These are phyloP conservation scores for Latrodectus hesperus DNA, from an alignment of 2,888 invertebrate species.

Conservation along the genomic window DNA sequence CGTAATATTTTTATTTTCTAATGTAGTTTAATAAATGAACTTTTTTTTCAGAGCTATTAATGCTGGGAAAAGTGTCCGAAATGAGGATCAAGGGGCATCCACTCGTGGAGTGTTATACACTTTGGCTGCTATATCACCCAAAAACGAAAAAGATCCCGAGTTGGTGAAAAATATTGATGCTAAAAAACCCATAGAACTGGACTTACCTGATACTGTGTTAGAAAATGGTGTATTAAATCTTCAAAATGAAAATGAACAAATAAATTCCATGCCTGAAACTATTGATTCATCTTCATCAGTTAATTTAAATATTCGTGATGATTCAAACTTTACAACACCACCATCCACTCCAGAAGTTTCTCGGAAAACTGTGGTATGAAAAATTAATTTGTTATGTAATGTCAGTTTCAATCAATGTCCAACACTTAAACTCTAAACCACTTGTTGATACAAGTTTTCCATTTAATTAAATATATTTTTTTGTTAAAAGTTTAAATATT, in stretches of 20 bases:
- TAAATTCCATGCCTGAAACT: constrained; percentile 6
- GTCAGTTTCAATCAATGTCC: neutral
- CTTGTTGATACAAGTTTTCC: no score
- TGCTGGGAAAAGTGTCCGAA: constrained; percentile 86
- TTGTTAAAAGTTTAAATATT: no score
- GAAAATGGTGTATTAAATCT: neutral
- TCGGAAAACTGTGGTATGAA: constrained; percentile 56
- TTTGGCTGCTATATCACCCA: constrained; percentile 21
- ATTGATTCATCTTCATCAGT: neutral
- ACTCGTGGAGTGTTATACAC: constrained; percentile 72
- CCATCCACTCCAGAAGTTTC: constrained; percentile 60
- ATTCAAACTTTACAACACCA: constrained; percentile 64
- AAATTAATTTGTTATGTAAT: neutral
- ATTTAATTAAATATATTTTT: no score
- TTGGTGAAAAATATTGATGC: no score
- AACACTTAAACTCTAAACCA: no score
- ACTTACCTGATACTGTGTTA: neutral
- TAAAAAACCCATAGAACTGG: no score
- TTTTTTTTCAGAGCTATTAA: constrained; percentile 79
- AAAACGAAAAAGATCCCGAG: constrained; percentile 1
- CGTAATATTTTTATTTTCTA: no score
- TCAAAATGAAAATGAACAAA: neutral
- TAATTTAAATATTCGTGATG: constrained; percentile 35
- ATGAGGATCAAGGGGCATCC: constrained; percentile 84
- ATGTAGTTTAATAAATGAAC: no score